Conservation (phyloP, 2,888 invertebrate species). For the Dastarcus helophoroides region DNA sequence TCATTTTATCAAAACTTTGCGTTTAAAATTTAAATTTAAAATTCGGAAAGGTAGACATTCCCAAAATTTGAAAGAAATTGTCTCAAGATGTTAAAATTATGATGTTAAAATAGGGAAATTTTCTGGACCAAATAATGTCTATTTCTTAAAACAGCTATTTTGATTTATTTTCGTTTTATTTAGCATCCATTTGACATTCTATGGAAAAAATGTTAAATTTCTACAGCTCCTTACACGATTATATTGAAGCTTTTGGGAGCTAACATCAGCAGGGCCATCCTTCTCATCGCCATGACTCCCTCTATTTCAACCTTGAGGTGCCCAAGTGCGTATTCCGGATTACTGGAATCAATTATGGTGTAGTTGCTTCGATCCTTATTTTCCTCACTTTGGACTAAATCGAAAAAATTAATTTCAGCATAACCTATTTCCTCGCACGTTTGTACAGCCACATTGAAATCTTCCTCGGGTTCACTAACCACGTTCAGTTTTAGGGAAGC, state of each 20-base stretch:
- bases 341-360: constrained; percentile 14
- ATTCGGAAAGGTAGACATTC: too few species aligned
- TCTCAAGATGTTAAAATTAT: too few species aligned
- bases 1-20: too few species aligned
- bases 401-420: constrained; percentile 10
- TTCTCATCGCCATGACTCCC: constrained; percentile 22
- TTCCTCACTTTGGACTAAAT: constrained; percentile 18
- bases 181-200: too few species aligned
- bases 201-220: too few species aligned
- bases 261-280: constrained; percentile 11
- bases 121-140: too few species aligned
- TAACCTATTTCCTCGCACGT: constrained; percentile 18
- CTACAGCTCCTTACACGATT: constrained; percentile 6
- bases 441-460: constrained; percentile 11
- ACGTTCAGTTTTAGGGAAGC: constrained; percentile 18
- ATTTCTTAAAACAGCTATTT: too few species aligned
- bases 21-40: too few species aligned
- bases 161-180: too few species aligned
- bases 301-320: constrained; percentile 16
- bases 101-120: too few species aligned
- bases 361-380: constrained; percentile 15
- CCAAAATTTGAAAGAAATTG: too few species aligned
- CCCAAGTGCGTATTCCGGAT: constrained; percentile 16
- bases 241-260: constrained; percentile 7
- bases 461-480: constrained; percentile 19